Conservation (phyloP, 2,888 invertebrate genomes). For the Pediacus dermestoides region DNA sequence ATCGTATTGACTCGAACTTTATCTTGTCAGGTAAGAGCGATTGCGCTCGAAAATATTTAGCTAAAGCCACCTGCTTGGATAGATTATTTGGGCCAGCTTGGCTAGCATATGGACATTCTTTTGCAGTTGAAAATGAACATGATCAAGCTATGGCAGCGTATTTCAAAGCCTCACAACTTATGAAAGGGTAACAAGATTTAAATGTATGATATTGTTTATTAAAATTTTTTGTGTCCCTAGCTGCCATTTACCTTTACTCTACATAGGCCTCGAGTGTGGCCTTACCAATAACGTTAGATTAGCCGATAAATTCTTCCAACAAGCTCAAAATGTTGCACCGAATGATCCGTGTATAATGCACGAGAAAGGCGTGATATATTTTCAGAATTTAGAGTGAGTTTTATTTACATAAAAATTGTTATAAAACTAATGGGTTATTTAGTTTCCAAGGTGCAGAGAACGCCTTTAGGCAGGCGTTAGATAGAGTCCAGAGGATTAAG, state of each 20-base stretch:
- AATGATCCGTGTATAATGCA: slow-evolving; percentile 90
- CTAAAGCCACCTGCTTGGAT: slow-evolving; percentile 87
- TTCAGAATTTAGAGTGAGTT: slow-evolving; percentile 81
- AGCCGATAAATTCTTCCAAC: slow-evolving; percentile 87
- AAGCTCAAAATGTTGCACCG: slow-evolving; percentile 78
- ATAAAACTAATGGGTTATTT: slow-evolving; percentile 5
- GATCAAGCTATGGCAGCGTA: slow-evolving; percentile 99
- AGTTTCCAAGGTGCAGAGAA: slow-evolving; percentile 68
- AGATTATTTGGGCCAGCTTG: slow-evolving; percentile 94
- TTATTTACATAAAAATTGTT: too few relatives aligned
- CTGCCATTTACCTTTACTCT: slow-evolving; percentile 91
- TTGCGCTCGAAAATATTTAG: slow-evolving; percentile 80
- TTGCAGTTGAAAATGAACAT: slow-evolving; percentile 95
- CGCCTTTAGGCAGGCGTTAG: slow-evolving; percentile 68
- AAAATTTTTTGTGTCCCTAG: slow-evolving; percentile 47
- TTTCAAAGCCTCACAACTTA: slow-evolving; percentile 94
- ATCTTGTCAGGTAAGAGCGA: slow-evolving; percentile 88
- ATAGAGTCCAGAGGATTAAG: slow-evolving; percentile 60
- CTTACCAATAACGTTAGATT: slow-evolving; percentile 87
- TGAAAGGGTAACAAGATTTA: slow-evolving; percentile 69
- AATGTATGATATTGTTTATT: slow-evolving; percentile 3
- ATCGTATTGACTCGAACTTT: too few relatives aligned
- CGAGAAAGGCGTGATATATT: slow-evolving; percentile 93
- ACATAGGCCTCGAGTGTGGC: slow-evolving; percentile 96
- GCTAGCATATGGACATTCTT: slow-evolving; percentile 97